Evolutionary conservation across 2,797 vertebrate species (phyloP).

Genomic region (Oreortyx pictus): DNA sequence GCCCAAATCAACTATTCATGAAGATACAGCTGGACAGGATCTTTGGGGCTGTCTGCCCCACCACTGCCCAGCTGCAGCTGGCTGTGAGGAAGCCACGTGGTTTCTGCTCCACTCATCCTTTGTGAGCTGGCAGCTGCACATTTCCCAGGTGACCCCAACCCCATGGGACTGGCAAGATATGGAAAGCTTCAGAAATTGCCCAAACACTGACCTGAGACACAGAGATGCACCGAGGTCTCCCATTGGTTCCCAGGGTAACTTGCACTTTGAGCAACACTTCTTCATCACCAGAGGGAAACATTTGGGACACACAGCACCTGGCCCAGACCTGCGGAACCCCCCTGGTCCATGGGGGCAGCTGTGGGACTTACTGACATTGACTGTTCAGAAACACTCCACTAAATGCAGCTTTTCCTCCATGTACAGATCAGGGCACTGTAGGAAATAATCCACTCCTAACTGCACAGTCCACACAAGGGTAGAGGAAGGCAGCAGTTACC

Average conservation of each 20-base stretch:
- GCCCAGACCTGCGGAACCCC: not conserved
- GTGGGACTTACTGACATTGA: accelerated
- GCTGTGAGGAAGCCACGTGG: accelerated
- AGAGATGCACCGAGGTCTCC: not conserved
- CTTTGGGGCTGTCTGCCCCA: not conserved
- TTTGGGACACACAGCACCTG: not conserved
- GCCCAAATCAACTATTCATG: accelerated
- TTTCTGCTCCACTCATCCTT: not conserved
- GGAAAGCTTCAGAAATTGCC: not conserved
- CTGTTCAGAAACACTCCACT: not conserved
- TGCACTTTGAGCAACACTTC: not conserved
- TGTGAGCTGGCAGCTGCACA: not conserved
- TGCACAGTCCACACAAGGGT: not conserved
- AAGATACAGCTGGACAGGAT: not conserved
- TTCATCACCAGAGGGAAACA: accelerated
- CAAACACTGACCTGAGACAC: not conserved
- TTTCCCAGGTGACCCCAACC: accelerated
- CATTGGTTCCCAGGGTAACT: not conserved
- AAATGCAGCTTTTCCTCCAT: not conserved
- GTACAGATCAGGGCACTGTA: not conserved
- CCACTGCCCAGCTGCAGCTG: not conserved
- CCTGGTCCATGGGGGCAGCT: accelerated
- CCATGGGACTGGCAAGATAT: not conserved
- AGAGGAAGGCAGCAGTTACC: not conserved
- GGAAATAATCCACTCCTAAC: not conserved